Evolutionary conservation across 92 coral and sea anemone species (phyloP), one percentile per base, ranked within the genome.

Genomic region (Paragorgia papillata): DNA sequence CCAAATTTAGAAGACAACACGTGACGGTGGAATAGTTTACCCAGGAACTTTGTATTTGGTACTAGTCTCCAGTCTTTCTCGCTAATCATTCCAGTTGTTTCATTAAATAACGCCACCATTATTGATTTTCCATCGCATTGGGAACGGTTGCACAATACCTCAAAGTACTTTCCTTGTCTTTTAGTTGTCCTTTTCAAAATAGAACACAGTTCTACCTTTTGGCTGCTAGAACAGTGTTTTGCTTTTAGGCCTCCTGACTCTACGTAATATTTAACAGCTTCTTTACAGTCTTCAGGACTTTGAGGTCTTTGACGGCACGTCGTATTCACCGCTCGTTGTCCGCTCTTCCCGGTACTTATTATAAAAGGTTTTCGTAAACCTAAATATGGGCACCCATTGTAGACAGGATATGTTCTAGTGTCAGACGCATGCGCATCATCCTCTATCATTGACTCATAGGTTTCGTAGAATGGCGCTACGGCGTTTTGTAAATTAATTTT

Each of bases 381-480:
- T 40, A 74, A 62, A 24, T 51, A 74, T 27, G 82, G 77, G 55
- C 89, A 85, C 9, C 53, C 54, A 18, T 50, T 74, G 37, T 85
- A 75, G 0, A 46, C 76, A 1, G 89, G 89, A 62, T 73, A 85
- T 46, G 80, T 58, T 46, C 80, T 63, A 26, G 53, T 76, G 28
- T 20, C 40, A 6, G 53, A 21, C 59, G 49, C 74, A 19, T 29
- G 39, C 37, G 35, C 21, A n/a, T 43, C 63, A 40, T 66, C 73
- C 3, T 0, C 40, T 9, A 66, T 40, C 73, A 66, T 66, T 12
- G 73, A 50, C 25, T 40, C 73, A 40, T 37, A 37, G 10, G 43
- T 37, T 37, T 37, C 43, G 43, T 37, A 37, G 43, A 37, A 37
- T 37, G 43, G 43, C 4, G 10, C 43, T 4, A 10, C 43, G 10